Evolutionary conservation across 2,888 invertebrate species (phyloP).

Genomic region (Pardosa pseudoannulata): DNA sequence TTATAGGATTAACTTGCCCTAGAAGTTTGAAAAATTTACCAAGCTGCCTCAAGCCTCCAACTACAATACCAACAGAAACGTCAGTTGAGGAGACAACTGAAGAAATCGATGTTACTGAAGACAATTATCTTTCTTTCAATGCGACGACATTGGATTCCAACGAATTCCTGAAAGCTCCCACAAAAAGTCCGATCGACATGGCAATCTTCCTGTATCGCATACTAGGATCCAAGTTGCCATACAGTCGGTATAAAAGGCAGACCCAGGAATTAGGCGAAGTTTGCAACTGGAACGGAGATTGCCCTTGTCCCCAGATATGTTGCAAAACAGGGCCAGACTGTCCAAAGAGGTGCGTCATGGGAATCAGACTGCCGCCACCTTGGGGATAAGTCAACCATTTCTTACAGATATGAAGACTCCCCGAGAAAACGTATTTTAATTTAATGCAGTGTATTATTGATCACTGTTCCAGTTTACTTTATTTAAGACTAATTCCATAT

Average conservation of each 20-base stretch:
- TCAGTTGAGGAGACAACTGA: background rate
- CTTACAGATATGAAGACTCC: no score
- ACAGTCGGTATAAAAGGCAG: background rate
- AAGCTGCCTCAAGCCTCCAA: background rate
- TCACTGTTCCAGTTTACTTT: no score
- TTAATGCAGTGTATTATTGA: no score
- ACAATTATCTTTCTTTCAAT: background rate
- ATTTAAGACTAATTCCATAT: no score
- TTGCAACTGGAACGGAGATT: slow-evolving; percentile 64
- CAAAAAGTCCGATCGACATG: slow-evolving; percentile 9
- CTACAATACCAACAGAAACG: background rate
- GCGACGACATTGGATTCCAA: background rate
- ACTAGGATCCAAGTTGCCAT: background rate
- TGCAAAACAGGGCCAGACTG: slow-evolving; percentile 37
- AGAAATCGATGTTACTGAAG: background rate
- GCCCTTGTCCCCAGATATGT: slow-evolving; percentile 62
- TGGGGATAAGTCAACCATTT: slow-evolving; percentile 11
- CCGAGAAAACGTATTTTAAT: no score
- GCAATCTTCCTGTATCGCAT: slow-evolving; percentile 24
- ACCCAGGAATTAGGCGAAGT: background rate
- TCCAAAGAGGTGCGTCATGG: slow-evolving; percentile 40
- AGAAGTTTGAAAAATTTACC: background rate
- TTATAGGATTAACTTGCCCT: slow-evolving; percentile 1
- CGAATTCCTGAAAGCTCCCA: background rate
- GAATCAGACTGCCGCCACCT: slow-evolving; percentile 59